Conservation (phyloP, 2,113 vertebrate genomes). For the Camelus dromedarius region DNA sequence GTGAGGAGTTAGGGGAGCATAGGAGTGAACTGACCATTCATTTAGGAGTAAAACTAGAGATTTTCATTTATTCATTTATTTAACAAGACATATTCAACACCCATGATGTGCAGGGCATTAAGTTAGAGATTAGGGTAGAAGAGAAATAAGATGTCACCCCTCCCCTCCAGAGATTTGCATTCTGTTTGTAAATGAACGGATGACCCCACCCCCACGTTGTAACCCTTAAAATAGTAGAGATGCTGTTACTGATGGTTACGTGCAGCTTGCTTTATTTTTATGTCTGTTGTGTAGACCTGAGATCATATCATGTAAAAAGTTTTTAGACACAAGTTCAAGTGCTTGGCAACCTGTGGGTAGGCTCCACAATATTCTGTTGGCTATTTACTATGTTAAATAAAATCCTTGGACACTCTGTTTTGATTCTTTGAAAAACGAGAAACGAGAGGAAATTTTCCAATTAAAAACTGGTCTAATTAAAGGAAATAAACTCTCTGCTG, state of each 20-base stretch:
- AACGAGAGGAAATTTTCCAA: constrained; percentile 73
- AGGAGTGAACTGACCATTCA: neutral
- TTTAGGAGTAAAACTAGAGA: neutral
- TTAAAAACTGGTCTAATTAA: constrained; percentile 79
- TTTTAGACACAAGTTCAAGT: neutral
- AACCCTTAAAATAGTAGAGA: neutral
- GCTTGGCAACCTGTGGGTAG: neutral
- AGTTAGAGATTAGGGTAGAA: neutral
- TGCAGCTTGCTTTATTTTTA: neutral
- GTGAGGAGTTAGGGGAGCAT: neutral
- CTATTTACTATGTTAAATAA: constrained; percentile 5
- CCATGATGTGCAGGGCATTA: neutral
- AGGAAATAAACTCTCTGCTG: constrained; percentile 42
- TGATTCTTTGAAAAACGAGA: constrained; percentile 68
- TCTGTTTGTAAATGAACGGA: neutral
- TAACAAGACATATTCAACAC: neutral
- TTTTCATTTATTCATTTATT: neutral
- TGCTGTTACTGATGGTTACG: neutral
- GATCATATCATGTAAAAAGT: neutral
- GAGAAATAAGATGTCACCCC: neutral
- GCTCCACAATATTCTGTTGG: neutral
- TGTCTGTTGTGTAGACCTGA: neutral
- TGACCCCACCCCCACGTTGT: accelerated
- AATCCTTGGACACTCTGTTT: constrained; percentile 54
- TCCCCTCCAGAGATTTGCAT: neutral